Evolutionary conservation across 2,888 invertebrate species (phyloP).

Genomic region (Hirtodrosophila confusa): DNA sequence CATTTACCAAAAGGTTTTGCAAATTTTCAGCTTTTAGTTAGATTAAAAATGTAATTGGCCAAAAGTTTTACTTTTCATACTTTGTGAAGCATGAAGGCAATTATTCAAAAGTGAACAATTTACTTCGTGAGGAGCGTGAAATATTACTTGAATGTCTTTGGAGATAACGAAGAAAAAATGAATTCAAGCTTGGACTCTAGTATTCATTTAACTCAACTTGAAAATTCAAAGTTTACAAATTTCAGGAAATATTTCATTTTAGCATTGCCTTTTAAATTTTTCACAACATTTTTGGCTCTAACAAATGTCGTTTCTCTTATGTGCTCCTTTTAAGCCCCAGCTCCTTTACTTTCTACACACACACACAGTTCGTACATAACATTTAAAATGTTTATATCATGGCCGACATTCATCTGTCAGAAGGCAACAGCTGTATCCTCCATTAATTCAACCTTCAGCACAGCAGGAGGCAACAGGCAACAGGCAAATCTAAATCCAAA

Average conservation of each 20-base stretch:
- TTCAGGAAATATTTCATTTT: conserved; percentile 13
- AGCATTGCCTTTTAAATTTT: conserved; percentile 7
- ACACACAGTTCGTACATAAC: conserved; percentile 9
- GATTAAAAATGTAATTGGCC: conserved; percentile 9
- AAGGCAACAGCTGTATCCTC: conserved; percentile 62
- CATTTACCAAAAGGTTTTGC: conserved; percentile 4
- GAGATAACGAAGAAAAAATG: conserved; percentile 12
- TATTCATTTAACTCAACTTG: conserved; percentile 30
- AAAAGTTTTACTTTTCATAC: conserved; percentile 18
- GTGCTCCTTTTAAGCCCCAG: neutral
- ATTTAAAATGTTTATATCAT: conserved; percentile 66
- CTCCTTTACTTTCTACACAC: neutral
- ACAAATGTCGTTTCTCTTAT: conserved; percentile 8
- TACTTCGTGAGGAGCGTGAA: conserved; percentile 27
- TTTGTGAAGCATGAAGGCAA: conserved; percentile 29
- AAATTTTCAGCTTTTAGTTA: conserved; percentile 1
- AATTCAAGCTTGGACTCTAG: conserved; percentile 24
- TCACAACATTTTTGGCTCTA: neutral
- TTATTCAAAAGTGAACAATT: conserved; percentile 26
- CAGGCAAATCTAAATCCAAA: conserved; percentile 43
- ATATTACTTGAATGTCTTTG: conserved; percentile 13
- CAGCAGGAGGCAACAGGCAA: conserved; percentile 16
- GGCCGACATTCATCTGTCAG: conserved; percentile 74
- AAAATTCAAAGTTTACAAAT: conserved; percentile 10
- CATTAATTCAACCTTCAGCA: conserved; percentile 36